Base-by-base conservation (phyloP, 2,113 vertebrate genomes). In the Meleagris gallopavo region DNA sequence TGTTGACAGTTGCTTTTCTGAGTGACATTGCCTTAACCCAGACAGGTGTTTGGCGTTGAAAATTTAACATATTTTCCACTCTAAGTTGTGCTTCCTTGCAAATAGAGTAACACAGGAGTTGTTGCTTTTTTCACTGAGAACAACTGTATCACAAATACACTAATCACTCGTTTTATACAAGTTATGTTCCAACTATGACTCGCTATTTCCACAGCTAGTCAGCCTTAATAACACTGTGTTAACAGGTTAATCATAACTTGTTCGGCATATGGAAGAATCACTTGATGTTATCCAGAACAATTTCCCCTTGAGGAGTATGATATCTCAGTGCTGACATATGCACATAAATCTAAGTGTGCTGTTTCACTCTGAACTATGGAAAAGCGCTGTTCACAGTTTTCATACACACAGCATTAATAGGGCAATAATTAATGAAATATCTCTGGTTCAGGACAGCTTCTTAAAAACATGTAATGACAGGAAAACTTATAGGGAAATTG, bases 221-320 rank as follows among this genome's bases (percentile, higher is more conserved):
- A 58, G 21, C 2, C 32, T 80, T 88, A 87, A 74, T 15, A 46
- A 76, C 43, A 40, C 3, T 41, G 4, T 88, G 27, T 54, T 74
- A 80, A 95, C 90, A n/a, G 41, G 69, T 81, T 93, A 88, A 92
- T 88, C 29, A 62, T 57, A 86, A 88, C 61, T 46, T 43, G 52
- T 9, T 66, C 78, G 61, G 32, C 13, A 27, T 61, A 48, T n/a
- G 65, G 43, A 75, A 92, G 90, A 90, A 18, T 70, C 38, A 66
- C n/a, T 77, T 55, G 58, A 64, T 57, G 41, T 43, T 81, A 78
- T 54, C 78, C 41, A 61, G 65, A 89, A 43, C 61, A 86, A 76
- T 78, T 83, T 65, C 70, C 70, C 21, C 46, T 36, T 34, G 38
- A 94, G 38, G 29, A 86, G 67, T 60, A 54, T 0, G 0, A 54